These are phyloP conservation scores for Poeciliopsis paucimaculata DNA, from an alignment of 2,797 vertebrate species.

Conservation along the genomic window DNA sequence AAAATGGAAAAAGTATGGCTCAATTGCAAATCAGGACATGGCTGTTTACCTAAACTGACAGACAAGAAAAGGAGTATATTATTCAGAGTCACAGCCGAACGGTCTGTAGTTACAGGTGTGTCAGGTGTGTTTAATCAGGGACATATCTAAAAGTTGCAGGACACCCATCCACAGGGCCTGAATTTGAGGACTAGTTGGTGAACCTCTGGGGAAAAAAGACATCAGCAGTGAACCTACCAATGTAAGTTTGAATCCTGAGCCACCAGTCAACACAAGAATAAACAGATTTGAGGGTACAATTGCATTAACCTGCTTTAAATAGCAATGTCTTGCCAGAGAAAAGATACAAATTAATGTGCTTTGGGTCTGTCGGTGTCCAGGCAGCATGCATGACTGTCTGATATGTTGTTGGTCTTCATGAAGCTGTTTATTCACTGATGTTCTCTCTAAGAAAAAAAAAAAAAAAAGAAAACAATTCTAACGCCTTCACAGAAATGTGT, in stretches of 20 bases:
- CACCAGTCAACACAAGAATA: constrained; percentile 31
- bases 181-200: background rate
- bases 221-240: constrained; percentile 8
- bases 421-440: background rate
- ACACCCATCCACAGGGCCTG: background rate
- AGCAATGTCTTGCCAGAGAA: constrained; percentile 26
- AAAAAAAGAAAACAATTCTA: background rate
- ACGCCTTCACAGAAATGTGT: background rate
- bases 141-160: no score
- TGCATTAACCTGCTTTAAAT: constrained; percentile 53
- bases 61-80: background rate
- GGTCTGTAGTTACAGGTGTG: background rate
- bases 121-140: no score
- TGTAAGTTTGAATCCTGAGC: constrained; percentile 18
- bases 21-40: background rate
- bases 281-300: constrained; percentile 34
- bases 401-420: background rate
- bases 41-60: background rate
- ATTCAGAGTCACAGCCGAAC: background rate
- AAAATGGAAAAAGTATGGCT: background rate
- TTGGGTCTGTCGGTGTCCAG: background rate
- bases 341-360: background rate
- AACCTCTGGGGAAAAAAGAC: background rate
- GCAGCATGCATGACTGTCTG: background rate
- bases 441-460: background rate